Percentiles rank a stretch among this genome's conserved stretches.
phyloP scores from a whole-genome alignment of 2,797 vertebrate species.

The Cichlasoma orientale region DNA sequence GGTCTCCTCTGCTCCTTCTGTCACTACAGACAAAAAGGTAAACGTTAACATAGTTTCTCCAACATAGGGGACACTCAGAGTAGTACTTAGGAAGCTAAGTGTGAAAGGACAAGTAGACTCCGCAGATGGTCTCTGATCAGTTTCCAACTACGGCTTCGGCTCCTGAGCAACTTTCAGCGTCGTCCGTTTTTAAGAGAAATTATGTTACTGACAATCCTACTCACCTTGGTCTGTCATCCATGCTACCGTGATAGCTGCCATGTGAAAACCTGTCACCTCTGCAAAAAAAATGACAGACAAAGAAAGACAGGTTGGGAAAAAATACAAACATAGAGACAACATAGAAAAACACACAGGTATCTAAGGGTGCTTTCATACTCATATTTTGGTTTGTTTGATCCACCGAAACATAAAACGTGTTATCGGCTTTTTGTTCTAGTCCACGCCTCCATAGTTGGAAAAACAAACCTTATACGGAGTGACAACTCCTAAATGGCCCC shows the following conservation, averaged over 20 bases:
- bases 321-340: background rate
- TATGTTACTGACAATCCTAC: background rate
- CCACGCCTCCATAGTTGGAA: too few species aligned
- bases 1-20: conserved; percentile 91
- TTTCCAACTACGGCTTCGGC: conserved; percentile 25
- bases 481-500: background rate
- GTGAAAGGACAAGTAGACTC: conserved; percentile 1
- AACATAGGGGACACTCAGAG: background rate
- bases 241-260: conserved; percentile 79
- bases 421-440: too few species aligned
- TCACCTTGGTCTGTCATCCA: conserved; percentile 83
- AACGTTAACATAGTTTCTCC: conserved; percentile 18
- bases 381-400: background rate
- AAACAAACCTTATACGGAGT: too few species aligned
- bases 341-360: background rate
- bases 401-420: background rate
- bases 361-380: background rate
- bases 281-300: conserved; percentile 32
- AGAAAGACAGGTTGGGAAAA: background rate
- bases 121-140: conserved; percentile 33
- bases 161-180: background rate
- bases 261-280: conserved; percentile 84
- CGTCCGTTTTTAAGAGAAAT: background rate
- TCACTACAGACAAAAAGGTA: conserved; percentile 76
- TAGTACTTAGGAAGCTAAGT: background rate